These are phyloP conservation scores for Phyto melanocephala DNA, from an alignment of 2,888 invertebrate genomes.

Conservation along the genomic window DNA sequence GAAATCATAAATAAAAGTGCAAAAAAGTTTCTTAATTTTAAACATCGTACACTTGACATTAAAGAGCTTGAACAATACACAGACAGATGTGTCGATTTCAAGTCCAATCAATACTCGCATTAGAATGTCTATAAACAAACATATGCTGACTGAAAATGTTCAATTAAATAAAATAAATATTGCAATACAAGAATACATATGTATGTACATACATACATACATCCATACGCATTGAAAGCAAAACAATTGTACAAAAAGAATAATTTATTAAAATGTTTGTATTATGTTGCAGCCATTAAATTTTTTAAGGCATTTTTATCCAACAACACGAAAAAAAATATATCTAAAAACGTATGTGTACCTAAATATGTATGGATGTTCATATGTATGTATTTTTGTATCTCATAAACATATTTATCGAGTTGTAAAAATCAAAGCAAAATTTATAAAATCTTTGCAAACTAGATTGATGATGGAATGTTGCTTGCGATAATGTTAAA, in stretches of 20 bases:
- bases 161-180: constrained; percentile 12
- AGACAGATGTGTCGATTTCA: constrained; percentile 28
- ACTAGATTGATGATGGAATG: constrained; percentile 21
- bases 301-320: too few species aligned
- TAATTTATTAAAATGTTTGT: too few species aligned
- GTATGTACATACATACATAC: too few species aligned
- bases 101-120: background rate
- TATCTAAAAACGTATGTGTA: too few species aligned
- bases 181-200: too few species aligned
- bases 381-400: too few species aligned
- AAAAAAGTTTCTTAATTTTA: background rate
- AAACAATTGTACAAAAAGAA: too few species aligned
- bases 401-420: background rate
- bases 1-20: background rate
- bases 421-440: background rate
- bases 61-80: constrained; percentile 40
- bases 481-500: constrained; percentile 9
- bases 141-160: constrained; percentile 11
- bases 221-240: too few species aligned
- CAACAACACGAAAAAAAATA: too few species aligned
- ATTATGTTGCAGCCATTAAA: too few species aligned
- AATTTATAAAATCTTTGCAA: background rate
- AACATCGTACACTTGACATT: constrained; percentile 58
- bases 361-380: too few species aligned
- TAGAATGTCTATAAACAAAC: constrained; percentile 27